A percentile compares a stretch with the other conserved stretches of the same genome.
phyloP scores from a whole-genome alignment of 2,113 vertebrate genomes.

The Corapipo altera region DNA sequence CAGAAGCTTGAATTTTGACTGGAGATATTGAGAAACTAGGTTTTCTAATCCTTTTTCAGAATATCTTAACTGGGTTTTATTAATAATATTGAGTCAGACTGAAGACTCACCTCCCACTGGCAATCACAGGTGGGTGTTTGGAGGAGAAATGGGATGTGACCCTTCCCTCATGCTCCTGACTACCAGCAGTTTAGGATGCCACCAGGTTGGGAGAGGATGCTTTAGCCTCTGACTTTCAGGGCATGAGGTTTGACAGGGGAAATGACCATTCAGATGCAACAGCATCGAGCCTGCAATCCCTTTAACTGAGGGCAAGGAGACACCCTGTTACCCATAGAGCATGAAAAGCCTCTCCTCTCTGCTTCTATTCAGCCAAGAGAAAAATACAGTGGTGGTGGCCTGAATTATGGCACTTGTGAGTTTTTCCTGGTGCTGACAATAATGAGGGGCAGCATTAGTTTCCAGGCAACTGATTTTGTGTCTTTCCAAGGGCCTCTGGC shows the following conservation, averaged over 20 bases:
- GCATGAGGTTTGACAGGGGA: background rate
- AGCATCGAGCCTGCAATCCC: background rate
- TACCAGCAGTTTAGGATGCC: background rate
- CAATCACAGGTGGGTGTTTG: background rate
- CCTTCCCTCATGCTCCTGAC: background rate
- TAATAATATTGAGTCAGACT: background rate
- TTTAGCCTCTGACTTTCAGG: background rate
- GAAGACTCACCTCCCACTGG: background rate
- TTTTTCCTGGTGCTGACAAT: background rate
- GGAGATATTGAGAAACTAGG: background rate
- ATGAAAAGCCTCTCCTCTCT: background rate
- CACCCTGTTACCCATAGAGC: background rate
- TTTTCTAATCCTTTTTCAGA: background rate
- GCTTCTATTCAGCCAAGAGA: background rate
- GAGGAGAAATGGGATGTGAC: background rate
- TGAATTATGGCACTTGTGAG: slow-evolving; percentile 8
- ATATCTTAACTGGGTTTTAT: background rate
- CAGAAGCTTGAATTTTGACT: background rate
- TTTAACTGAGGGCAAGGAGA: background rate
- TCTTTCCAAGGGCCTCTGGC: background rate
- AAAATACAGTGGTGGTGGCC: slow-evolving; percentile 1
- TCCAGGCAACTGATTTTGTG: slow-evolving; percentile 32
- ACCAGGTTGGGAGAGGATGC: background rate
- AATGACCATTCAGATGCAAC: background rate
- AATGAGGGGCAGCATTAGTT: background rate